Conservation (phyloP, 2,797 vertebrate species). For the Lacerta agilis region DNA sequence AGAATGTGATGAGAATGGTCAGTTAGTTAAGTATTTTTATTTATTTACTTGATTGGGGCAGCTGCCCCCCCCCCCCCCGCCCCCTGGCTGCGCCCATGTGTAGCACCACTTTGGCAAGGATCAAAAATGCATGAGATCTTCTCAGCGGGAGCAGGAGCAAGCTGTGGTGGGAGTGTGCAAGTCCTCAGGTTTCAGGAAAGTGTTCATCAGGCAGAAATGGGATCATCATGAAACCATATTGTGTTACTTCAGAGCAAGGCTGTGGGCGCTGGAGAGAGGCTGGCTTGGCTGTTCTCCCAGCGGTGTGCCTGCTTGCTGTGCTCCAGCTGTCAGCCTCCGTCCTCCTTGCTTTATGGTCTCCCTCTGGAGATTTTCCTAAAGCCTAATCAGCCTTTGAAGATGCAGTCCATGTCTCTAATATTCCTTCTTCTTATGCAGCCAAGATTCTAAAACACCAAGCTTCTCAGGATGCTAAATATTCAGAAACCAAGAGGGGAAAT, state of each 20-base stretch:
- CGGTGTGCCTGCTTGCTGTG: background rate
- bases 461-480: background rate
- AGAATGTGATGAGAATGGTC: too few relatives aligned
- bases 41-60: too few relatives aligned
- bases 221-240: background rate
- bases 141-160: background rate
- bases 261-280: background rate
- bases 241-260: constrained; percentile 6
- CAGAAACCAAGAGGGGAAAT: background rate
- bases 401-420: background rate
- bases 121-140: constrained; percentile 11
- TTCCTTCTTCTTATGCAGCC: background rate
- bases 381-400: constrained; percentile 7
- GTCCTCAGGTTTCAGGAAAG: background rate
- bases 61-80: too few relatives aligned
- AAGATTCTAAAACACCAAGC: background rate
- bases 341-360: background rate
- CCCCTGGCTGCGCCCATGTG: too few relatives aligned
- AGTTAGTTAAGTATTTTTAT: too few relatives aligned
- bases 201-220: constrained; percentile 8
- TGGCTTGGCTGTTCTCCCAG: background rate
- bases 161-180: background rate
- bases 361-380: background rate
- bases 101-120: background rate
- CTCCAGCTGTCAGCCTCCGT: background rate